Evolutionary conservation across 2,797 vertebrate species (phyloP).

Genomic region (Chelon auratus): DNA sequence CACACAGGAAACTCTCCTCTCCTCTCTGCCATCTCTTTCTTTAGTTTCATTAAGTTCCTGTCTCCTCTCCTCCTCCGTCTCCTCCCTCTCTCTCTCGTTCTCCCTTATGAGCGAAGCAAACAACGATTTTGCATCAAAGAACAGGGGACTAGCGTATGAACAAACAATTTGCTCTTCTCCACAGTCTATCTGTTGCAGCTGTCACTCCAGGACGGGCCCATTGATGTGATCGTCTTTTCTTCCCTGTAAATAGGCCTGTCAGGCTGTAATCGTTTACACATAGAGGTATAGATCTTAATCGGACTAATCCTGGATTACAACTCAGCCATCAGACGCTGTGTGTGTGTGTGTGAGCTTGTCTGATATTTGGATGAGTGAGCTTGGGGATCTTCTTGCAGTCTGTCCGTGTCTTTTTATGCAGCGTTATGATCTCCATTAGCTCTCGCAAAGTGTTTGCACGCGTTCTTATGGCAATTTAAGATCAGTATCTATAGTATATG

Average conservation of each 20-base stretch:
- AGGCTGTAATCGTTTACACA: conserved; percentile 49
- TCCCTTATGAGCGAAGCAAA: conserved; percentile 34
- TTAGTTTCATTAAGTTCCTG: conserved; percentile 36
- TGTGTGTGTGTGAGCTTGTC: background rate
- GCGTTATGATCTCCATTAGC: background rate
- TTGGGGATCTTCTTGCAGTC: background rate
- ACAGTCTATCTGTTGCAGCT: conserved; percentile 32
- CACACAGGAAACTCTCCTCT: conserved; percentile 12
- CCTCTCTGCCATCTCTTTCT: conserved; percentile 43
- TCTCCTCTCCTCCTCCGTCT: background rate
- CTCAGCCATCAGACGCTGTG: conserved; percentile 23
- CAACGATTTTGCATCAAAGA: conserved; percentile 28
- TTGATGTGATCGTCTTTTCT: conserved; percentile 43
- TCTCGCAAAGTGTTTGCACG: background rate
- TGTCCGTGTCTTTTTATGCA: background rate
- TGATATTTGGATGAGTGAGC: conserved; percentile 34
- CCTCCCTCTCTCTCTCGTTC: background rate
- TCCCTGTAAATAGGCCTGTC: conserved; percentile 47
- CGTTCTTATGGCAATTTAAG: background rate
- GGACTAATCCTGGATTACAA: conserved; percentile 68
- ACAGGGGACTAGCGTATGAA: conserved; percentile 37
- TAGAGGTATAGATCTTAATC: conserved; percentile 66
- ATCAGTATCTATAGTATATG: background rate
- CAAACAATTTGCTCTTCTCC: conserved; percentile 41
- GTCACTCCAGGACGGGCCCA: conserved; percentile 26